These are phyloP conservation scores for Festucalex cinctus DNA, from an alignment of 2,113 vertebrate genomes.

Conservation along the genomic window DNA sequence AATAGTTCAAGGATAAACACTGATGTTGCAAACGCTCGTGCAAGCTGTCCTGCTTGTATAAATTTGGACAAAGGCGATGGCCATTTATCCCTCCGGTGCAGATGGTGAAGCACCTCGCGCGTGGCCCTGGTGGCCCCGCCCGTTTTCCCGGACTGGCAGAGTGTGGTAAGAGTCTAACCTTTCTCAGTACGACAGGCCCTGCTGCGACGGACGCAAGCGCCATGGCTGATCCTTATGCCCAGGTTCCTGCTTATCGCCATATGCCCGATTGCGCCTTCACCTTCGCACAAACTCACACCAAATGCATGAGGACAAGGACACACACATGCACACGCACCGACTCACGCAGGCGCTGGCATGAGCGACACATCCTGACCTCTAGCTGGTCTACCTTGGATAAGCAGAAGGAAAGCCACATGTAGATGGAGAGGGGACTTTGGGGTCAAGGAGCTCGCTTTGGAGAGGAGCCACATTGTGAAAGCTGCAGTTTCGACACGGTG, in stretches of 20 bases:
- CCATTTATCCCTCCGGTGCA: constrained; percentile 54
- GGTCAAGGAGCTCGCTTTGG: constrained; percentile 68
- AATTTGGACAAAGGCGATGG: constrained; percentile 40
- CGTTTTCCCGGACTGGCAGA: constrained; percentile 57
- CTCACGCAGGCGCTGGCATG: constrained; percentile 46
- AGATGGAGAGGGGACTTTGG: constrained; percentile 54
- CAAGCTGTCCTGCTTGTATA: constrained; percentile 30
- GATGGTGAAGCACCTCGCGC: constrained; percentile 60
- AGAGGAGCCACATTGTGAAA: constrained; percentile 46
- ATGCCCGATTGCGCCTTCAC: constrained; percentile 49
- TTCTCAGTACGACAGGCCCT: constrained; percentile 63
- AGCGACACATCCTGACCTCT: constrained; percentile 69
- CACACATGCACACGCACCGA: constrained; percentile 17
- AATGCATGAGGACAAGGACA: not conserved
- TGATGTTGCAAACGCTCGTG: constrained; percentile 6
- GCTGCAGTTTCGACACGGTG: constrained; percentile 32
- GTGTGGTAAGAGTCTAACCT: constrained; percentile 63
- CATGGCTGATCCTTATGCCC: constrained; percentile 60
- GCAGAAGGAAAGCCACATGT: constrained; percentile 69
- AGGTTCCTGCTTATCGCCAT: constrained; percentile 58
- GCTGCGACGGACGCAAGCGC: constrained; percentile 58
- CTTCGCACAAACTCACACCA: constrained; percentile 20
- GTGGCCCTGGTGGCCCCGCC: constrained; percentile 51
- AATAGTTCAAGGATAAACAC: constrained; percentile 18
- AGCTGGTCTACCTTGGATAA: constrained; percentile 61